Conservation (phyloP, 2,113 vertebrate genomes). For the Ia io region DNA sequence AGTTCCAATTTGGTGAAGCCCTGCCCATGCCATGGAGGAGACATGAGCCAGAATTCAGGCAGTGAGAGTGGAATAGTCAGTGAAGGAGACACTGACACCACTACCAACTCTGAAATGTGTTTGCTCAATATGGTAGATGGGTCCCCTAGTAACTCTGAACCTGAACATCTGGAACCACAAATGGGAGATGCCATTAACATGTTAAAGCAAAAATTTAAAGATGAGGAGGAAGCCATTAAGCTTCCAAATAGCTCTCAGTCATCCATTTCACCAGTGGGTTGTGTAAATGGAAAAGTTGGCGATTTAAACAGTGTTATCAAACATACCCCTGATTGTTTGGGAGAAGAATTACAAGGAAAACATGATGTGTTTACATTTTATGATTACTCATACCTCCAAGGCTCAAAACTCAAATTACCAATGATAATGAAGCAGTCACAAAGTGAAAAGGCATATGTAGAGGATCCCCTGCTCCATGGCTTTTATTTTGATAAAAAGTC, state of each 20-base stretch:
- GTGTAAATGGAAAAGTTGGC: slow-evolving; percentile 79
- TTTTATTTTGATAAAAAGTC: slow-evolving; percentile 87
- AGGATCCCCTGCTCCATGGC: slow-evolving; percentile 79
- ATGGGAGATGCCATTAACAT: slow-evolving; percentile 70
- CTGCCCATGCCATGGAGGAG: slow-evolving; percentile 79
- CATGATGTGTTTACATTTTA: slow-evolving; percentile 85
- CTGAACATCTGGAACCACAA: slow-evolving; percentile 72
- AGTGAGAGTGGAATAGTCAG: slow-evolving; percentile 95
- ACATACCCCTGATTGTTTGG: slow-evolving; percentile 71
- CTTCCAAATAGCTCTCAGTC: slow-evolving; percentile 77
- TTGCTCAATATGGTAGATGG: slow-evolving; percentile 80
- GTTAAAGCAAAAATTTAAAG: slow-evolving; percentile 79
- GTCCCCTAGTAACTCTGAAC: slow-evolving; percentile 78
- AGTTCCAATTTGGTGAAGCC: slow-evolving; percentile 75
- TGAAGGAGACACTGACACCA: slow-evolving; percentile 90
- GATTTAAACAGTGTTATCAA: slow-evolving; percentile 74
- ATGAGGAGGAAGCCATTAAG: slow-evolving; percentile 71
- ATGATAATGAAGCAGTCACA: slow-evolving; percentile 79
- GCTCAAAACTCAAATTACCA: slow-evolving; percentile 84
- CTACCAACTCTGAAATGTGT: slow-evolving; percentile 86
- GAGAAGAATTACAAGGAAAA: slow-evolving; percentile 82
- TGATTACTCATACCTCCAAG: slow-evolving; percentile 88
- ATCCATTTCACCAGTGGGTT: slow-evolving; percentile 69
- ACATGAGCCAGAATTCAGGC: slow-evolving; percentile 87
- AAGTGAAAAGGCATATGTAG: slow-evolving; percentile 79